Evolutionary conservation across 2,113 vertebrate genomes (phyloP), one percentile per base, ranked within the genome.

Genomic region (Etheostoma spectabile): DNA sequence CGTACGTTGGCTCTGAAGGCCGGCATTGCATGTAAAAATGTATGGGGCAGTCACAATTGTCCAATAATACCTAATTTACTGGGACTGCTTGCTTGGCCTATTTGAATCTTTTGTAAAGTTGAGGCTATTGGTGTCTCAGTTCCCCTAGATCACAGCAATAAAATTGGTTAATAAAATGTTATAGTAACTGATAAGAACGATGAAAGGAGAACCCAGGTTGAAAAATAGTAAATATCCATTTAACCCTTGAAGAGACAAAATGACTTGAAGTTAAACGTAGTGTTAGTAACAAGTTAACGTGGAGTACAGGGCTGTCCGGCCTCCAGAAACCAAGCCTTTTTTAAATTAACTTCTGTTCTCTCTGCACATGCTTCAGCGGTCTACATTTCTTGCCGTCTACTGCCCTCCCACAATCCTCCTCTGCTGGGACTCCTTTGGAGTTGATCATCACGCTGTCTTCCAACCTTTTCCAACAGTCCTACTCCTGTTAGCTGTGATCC

Each of bases 401-500:
- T 55, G n/a, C 22, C 16, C 1, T 35, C 53, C 52, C 48, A 51
- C 33, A 74, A 60, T 51, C 65, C 76, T 63, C 82, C 56, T 75
- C 79, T 68, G 62, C 24, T 24, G 30, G 59, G 74, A 59, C 52
- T 30, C 7, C 63, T 21, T 51, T 51, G 14, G 19, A 14, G 51
- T 71, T 63, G 21, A 62, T 57, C 35, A 21, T 57, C 35, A 21
- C 12, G 3, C 52, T 27, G 35, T 76, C 59, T 55, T 76, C 65
- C 66, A 51, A 59, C 55, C 65, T 79, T n/a, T 30, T 46, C 69
- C 71, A 77, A n/a, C 48, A 65, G 56, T 49, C 76, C 46, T 59
- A 78, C 76, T 82, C 51, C 77, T 55, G 62, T 65, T 60, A 16
- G 61, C 55, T 64, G 69, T 72, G 84, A 85, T 90, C 77, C 75